Evolutionary conservation across 2,888 invertebrate genomes (phyloP).

Genomic region (Netelia melanura): DNA sequence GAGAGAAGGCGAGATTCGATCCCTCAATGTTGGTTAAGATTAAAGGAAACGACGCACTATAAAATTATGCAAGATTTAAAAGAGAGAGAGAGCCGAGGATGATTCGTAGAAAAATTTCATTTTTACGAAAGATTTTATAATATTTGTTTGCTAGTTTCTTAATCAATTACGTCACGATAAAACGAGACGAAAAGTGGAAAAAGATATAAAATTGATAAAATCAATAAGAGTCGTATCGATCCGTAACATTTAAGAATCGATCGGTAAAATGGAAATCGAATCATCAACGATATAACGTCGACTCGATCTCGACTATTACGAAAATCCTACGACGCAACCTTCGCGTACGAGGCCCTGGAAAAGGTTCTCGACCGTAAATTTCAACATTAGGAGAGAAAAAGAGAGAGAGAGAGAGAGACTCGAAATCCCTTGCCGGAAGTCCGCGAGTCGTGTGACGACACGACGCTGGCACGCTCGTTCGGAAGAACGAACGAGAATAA

Average conservation of each 20-base stretch:
- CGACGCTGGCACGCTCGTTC: constrained; percentile 3
- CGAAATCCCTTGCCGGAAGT: constrained; percentile 1
- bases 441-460: neutral
- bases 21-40: neutral
- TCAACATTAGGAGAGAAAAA: neutral
- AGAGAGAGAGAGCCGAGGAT: neutral
- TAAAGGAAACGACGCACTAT: neutral
- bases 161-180: too few relatives aligned
- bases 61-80: neutral
- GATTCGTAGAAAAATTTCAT: too few relatives aligned
- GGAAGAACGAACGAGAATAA: constrained; percentile 16
- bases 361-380: neutral
- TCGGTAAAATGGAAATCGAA: too few relatives aligned
- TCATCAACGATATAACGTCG: too few relatives aligned
- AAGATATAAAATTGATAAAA: too few relatives aligned
- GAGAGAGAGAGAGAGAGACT: neutral
- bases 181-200: too few relatives aligned
- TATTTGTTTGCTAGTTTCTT: too few relatives aligned
- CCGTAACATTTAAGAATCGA: too few relatives aligned
- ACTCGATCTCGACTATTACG: neutral
- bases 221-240: too few relatives aligned
- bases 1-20: neutral
- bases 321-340: neutral
- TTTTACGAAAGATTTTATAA: too few relatives aligned
- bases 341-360: neutral